Evolutionary conservation across 2,113 vertebrate genomes (phyloP).

Genomic region (Cheirogaleus medius): DNA sequence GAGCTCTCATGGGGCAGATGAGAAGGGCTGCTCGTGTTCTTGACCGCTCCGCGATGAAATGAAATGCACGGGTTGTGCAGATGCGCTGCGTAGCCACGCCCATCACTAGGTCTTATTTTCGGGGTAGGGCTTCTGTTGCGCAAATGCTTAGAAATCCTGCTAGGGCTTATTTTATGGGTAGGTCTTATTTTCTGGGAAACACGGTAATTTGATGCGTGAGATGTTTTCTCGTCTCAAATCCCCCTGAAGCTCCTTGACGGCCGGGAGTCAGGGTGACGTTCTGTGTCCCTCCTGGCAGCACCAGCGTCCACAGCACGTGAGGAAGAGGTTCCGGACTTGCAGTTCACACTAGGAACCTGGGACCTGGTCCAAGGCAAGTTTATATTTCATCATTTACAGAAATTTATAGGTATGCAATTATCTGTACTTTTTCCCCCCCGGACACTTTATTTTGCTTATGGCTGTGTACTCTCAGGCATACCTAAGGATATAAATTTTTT

Average conservation of each 20-base stretch:
- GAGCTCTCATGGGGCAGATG: too few species aligned
- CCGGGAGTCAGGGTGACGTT: accelerated
- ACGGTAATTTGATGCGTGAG: neutral
- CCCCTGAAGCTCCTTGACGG: neutral
- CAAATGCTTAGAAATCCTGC: too few species aligned
- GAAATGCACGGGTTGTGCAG: too few species aligned
- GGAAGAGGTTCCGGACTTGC: accelerated
- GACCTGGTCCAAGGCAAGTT: neutral
- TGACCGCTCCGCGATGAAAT: too few species aligned
- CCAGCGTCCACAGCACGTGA: neutral
- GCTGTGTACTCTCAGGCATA: neutral
- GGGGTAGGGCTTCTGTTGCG: too few species aligned
- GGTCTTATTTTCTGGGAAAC: too few species aligned
- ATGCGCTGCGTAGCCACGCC: too few species aligned
- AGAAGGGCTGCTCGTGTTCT: too few species aligned
- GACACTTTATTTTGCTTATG: neutral
- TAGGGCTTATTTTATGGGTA: too few species aligned
- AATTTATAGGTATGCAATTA: too few species aligned
- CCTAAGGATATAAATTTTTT: neutral
- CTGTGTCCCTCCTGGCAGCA: neutral
- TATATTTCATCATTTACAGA: neutral
- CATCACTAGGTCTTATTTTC: too few species aligned
- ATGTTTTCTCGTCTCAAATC: neutral
- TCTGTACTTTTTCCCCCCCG: neutral
- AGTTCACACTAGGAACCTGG: accelerated